Conservation (phyloP, 2,113 vertebrate species). For the Oxyruncus cristatus region DNA sequence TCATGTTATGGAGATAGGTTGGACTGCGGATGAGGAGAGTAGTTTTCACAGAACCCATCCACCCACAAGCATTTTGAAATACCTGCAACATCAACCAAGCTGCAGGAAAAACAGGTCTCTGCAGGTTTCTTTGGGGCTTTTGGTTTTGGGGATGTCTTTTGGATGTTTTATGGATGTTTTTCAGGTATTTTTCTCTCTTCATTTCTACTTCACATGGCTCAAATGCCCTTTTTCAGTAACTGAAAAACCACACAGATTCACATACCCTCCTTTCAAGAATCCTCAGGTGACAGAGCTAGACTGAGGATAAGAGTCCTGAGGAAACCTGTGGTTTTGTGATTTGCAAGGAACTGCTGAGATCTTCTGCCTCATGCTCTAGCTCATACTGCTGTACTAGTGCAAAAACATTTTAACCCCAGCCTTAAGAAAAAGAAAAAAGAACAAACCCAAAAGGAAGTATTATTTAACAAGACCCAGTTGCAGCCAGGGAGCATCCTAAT, state of each 20-base stretch:
- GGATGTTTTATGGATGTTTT: background rate
- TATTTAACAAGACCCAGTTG: background rate
- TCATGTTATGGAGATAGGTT: background rate
- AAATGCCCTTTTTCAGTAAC: background rate
- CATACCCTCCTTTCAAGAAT: background rate
- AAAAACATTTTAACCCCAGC: background rate
- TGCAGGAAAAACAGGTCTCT: background rate
- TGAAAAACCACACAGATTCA: background rate
- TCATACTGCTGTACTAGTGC: background rate
- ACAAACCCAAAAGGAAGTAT: background rate
- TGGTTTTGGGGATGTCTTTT: background rate
- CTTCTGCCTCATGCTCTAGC: background rate
- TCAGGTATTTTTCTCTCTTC: background rate
- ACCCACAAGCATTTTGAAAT: background rate
- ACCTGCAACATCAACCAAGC: background rate
- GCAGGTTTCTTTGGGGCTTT: background rate
- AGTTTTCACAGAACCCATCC: background rate
- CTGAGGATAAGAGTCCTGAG: background rate
- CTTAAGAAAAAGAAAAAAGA: background rate
- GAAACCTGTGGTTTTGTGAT: background rate
- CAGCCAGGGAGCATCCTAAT: background rate
- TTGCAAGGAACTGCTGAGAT: background rate
- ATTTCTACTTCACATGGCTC: background rate
- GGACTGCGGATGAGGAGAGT: background rate
- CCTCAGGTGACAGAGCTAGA: background rate